Evolutionary conservation across 2,888 invertebrate genomes (phyloP), one percentile per base, ranked within the genome.

Genomic region (Lepeophtheirus nordmannii): DNA sequence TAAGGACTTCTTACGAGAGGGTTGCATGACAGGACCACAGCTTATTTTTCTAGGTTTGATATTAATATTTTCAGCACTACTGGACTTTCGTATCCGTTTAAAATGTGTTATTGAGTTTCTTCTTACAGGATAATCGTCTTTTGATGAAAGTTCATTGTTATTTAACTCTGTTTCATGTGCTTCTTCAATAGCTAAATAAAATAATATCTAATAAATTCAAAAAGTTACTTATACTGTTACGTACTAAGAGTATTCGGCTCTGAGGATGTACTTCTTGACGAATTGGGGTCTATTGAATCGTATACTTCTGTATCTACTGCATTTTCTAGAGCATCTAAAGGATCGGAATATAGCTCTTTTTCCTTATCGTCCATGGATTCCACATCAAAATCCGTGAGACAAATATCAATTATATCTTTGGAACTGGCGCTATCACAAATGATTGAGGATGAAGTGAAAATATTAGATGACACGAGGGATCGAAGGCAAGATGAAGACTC

Each of bases 351-450:
- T 2, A 46, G 53, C 14, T 46, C 53, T 17, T 46, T 46, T 17
- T 46, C 53, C 8, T 46, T 46, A 5, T 46, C 53, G 1, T n/a
- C 17, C 53, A 46, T n/a, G 53, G 53, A 46, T 17, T 46, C 53
- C 53, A n/a, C 53, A 46, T 46, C 53, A 8, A 46, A 46, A 17
- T 46, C 53, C 53, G 53, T 46, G n/a, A 46, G 17, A 17, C 53
- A 46, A 46, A 46, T 46, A 46, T 46, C 53, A n/a, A 46, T 46
- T n/a, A 46, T 46, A 17, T 46, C 53, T 46, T 46, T 46, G 53
- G 53, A 46, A 17, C 53, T 46, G 53, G 53, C 53, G 8, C 53
- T 46, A 46, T 46, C 53, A 46, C 53, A 46, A 46, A 46, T 17
- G 53, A 46, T 46, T 14, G 53, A 46, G 53, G 53, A 46, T n/a